A percentile compares a stretch with the other conserved stretches of the same genome.
These are phyloP conservation scores for Ganaspis brasiliensis DNA, from an alignment of 2,888 invertebrate genomes.

Conservation along the genomic window DNA sequence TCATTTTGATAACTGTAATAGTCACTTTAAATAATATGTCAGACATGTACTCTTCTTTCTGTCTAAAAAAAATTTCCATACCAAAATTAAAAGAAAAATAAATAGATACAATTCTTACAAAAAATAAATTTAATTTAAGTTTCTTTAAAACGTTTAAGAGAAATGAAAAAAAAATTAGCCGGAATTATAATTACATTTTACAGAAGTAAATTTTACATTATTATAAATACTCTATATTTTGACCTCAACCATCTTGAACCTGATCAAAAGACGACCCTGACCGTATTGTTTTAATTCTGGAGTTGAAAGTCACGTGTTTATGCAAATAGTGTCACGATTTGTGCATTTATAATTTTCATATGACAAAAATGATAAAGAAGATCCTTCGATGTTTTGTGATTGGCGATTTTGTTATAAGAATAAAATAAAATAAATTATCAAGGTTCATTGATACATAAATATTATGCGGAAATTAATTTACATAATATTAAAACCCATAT, in stretches of 20 bases:
- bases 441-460: no score
- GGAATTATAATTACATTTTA: no score
- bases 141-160: no score
- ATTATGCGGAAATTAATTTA: no score
- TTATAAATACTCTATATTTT: slow-evolving; percentile 20
- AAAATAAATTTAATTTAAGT: no score
- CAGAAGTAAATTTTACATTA: no score
- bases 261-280: slow-evolving; percentile 18
- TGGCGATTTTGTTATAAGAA: neutral
- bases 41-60: neutral
- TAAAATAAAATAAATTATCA: neutral
- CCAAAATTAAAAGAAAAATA: no score
- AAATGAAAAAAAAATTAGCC: no score
- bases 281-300: slow-evolving; percentile 6
- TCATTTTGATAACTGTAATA: slow-evolving; percentile 6
- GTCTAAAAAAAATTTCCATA: neutral
- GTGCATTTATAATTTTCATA: neutral
- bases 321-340: neutral
- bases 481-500: no score
- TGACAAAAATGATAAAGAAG: neutral
- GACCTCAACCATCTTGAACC: slow-evolving; percentile 8
- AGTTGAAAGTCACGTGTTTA: neutral
- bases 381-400: neutral
- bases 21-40: neutral
- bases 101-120: no score